Percentiles rank a stretch among this genome's conserved stretches.
Conservation (phyloP, 2,113 vertebrate species). For the Oreotragus oreotragus region DNA sequence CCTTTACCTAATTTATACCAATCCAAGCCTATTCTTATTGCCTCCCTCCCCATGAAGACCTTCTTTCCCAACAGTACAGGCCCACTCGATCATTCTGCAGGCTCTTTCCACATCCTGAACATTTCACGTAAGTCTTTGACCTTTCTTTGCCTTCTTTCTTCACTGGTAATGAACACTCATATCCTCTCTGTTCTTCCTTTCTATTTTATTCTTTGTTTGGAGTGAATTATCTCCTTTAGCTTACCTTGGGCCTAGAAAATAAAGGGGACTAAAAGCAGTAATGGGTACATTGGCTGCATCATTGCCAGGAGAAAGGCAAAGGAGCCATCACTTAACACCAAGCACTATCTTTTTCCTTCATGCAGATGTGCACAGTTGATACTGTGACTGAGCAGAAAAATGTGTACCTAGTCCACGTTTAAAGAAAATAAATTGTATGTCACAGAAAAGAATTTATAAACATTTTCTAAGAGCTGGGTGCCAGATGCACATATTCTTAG, state of each 20-base stretch:
- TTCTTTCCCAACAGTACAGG: neutral
- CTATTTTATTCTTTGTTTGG: neutral
- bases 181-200: neutral
- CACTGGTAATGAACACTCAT: neutral
- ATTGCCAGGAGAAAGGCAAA: neutral
- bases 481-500: neutral
- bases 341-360: neutral
- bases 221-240: neutral
- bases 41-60: neutral
- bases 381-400: neutral
- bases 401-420: neutral
- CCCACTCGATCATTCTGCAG: neutral
- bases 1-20: neutral
- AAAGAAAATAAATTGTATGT: conserved; percentile 17
- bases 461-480: neutral
- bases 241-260: neutral
- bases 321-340: neutral
- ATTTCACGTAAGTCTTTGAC: neutral
- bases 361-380: neutral
- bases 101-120: neutral
- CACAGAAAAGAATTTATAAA: conserved; percentile 22
- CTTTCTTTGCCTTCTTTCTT: neutral
- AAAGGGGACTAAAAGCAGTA: neutral
- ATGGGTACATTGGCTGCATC: neutral
- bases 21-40: neutral